Evolutionary conservation across 2,888 invertebrate species (phyloP).

Genomic region (Labia minor): DNA sequence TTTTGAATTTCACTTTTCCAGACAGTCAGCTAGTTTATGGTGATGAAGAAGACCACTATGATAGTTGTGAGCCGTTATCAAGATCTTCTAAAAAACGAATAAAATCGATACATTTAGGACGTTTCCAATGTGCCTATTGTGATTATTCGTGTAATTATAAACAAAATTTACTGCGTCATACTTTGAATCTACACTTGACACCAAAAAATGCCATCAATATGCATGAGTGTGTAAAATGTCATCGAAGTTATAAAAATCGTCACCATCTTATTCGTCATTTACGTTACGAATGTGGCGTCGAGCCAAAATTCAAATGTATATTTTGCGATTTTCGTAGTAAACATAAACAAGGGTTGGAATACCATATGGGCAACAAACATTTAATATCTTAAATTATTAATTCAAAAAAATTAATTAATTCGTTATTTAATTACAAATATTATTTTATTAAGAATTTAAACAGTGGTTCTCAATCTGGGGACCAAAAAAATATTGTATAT

Average conservation of each 20-base stretch:
- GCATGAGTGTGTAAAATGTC: constrained; percentile 28
- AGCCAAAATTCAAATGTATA: constrained; percentile 8
- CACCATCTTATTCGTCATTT: constrained; percentile 25
- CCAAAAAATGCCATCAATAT: neutral
- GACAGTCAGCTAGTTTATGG: neutral
- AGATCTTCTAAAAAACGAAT: neutral
- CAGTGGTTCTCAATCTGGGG: too few relatives aligned
- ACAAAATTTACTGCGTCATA: neutral
- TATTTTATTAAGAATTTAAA: too few relatives aligned
- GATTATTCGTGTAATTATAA: constrained; percentile 1
- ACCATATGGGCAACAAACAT: constrained; percentile 14
- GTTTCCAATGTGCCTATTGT: neutral
- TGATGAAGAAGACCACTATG: neutral
- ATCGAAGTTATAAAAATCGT: constrained; percentile 22
- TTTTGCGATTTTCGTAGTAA: constrained; percentile 1
- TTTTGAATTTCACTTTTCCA: neutral
- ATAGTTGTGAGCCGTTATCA: neutral
- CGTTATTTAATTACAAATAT: too few relatives aligned
- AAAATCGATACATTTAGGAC: neutral
- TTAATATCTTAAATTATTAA: neutral
- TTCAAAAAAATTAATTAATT: neutral
- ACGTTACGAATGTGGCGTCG: constrained; percentile 31
- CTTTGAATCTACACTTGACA: neutral
- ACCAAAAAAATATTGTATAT: too few relatives aligned
- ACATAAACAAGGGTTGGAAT: constrained; percentile 8